phyloP scores from a whole-genome alignment of 2,113 vertebrate genomes.

The Chelonoidis abingdonii region DNA sequence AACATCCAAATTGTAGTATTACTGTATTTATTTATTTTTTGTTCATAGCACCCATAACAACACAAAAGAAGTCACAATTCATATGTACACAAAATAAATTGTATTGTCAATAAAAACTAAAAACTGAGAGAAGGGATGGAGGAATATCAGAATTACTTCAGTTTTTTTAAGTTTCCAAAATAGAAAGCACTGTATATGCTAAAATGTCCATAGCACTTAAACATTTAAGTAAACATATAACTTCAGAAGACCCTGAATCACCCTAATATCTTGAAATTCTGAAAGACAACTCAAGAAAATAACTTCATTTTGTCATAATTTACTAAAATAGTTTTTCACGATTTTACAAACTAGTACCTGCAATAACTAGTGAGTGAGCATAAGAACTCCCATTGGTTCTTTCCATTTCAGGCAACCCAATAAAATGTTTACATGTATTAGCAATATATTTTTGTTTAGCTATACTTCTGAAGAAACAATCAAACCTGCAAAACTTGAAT shows the following conservation, averaged over 20 bases:
- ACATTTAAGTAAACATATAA: not conserved
- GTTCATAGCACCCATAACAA: not conserved
- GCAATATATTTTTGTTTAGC: not conserved
- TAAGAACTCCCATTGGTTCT: not conserved
- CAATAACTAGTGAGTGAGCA: not conserved
- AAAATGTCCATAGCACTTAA: not conserved
- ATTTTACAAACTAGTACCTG: not conserved
- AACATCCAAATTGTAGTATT: not conserved
- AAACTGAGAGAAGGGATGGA: not conserved
- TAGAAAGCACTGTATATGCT: not conserved
- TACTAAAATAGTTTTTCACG: not conserved
- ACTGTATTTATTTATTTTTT: not conserved
- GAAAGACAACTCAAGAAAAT: not conserved
- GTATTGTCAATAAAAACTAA: not conserved
- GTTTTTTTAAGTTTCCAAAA: not conserved
- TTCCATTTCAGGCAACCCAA: not conserved
- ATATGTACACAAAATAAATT: not conserved
- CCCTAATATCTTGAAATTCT: too few relatives aligned
- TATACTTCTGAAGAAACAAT: rapidly evolving
- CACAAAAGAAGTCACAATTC: not conserved
- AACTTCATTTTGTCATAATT: not conserved
- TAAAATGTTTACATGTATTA: rapidly evolving
- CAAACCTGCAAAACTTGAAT: not conserved
- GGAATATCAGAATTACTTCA: not conserved
- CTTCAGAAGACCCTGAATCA: not conserved